These are phyloP conservation scores for Archaeoteleia sp. DNA, from an alignment of 2,888 invertebrate genomes.

Conservation along the genomic window DNA sequence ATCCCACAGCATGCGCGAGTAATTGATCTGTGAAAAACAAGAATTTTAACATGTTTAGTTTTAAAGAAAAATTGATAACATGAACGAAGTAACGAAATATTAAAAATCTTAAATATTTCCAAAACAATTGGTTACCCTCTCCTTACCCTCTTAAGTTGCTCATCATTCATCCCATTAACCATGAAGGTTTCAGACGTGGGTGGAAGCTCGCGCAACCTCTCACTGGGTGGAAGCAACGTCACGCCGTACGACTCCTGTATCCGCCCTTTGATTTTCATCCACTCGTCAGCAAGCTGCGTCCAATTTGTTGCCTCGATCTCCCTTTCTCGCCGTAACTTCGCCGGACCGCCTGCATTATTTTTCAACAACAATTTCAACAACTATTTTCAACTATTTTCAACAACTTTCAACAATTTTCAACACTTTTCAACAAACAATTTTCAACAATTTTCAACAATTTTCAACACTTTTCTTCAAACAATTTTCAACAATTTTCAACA, in stretches of 20 bases:
- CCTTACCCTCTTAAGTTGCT: constrained; percentile 62
- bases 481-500: too few relatives aligned
- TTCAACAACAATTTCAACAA: not conserved
- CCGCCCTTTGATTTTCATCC: constrained; percentile 63
- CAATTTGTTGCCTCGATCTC: constrained; percentile 66
- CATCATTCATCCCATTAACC: constrained; percentile 56
- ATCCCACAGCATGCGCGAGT: constrained; percentile 82
- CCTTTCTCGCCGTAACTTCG: constrained; percentile 57
- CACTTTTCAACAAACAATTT: too few relatives aligned
- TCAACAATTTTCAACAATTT: too few relatives aligned
- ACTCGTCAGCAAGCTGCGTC: constrained; percentile 69
- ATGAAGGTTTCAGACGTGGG: constrained; percentile 56
- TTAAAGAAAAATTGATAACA: too few relatives aligned
- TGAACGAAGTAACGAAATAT: too few relatives aligned
- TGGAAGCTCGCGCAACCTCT: constrained; percentile 60
- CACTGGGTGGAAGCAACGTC: constrained; percentile 62
- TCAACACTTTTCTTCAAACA: not conserved
- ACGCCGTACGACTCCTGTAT: constrained; percentile 59
- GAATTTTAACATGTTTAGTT: too few relatives aligned
- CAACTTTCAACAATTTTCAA: too few relatives aligned
- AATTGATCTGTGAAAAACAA: constrained; percentile 62
- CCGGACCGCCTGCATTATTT: constrained; percentile 39
- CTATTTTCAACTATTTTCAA: too few relatives aligned
- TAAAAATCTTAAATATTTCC: too few relatives aligned
- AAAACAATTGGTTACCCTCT: constrained; percentile 1